Conservation (phyloP, 1,140 invertebrate species). For the Coboldia fuscipes region DNA sequence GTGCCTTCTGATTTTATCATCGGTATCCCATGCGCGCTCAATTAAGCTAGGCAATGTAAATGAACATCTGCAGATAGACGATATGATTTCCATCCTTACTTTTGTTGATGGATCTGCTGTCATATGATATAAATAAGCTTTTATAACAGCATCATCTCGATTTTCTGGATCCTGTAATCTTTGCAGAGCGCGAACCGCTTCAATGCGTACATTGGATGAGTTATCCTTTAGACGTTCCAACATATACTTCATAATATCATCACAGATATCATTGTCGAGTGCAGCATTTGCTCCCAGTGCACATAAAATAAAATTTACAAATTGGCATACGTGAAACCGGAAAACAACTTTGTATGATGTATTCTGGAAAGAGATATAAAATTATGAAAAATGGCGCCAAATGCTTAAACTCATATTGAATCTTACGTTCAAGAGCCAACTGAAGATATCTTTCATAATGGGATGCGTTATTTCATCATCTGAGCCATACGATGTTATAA, state of each 20-base stretch:
- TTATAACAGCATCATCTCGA: conserved; percentile 51
- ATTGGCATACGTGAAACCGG: conserved; percentile 49
- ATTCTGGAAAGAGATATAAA: conserved; percentile 7
- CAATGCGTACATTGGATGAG: conserved; percentile 46
- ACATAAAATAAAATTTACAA: conserved; percentile 47
- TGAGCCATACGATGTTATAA: no score
- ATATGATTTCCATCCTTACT: conserved; percentile 43
- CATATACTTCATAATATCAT: conserved; percentile 47
- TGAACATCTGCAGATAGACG: conserved; percentile 39
- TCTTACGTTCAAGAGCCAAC: conserved; percentile 22
- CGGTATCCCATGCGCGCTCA: conserved; percentile 47
- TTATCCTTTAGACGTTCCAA: conserved; percentile 42
- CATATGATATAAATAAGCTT: conserved; percentile 57
- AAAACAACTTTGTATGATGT: conserved; percentile 23
- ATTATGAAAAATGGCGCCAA: conserved; percentile 1
- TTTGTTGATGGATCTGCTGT: conserved; percentile 48
- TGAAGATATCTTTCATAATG: conserved; percentile 28
- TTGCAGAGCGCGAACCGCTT: conserved; percentile 57
- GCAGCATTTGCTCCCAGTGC: conserved; percentile 52
- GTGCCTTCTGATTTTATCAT: conserved; percentile 46
- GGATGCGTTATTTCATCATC: no score
- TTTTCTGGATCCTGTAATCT: conserved; percentile 59
- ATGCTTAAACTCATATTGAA: conserved; percentile 6
- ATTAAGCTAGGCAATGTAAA: conserved; percentile 41
- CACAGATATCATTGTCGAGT: conserved; percentile 53